Percentiles rank a stretch among this genome's conserved stretches.
phyloP scores from a whole-genome alignment of 2,113 vertebrate genomes.

The Damaliscus lunatus region DNA sequence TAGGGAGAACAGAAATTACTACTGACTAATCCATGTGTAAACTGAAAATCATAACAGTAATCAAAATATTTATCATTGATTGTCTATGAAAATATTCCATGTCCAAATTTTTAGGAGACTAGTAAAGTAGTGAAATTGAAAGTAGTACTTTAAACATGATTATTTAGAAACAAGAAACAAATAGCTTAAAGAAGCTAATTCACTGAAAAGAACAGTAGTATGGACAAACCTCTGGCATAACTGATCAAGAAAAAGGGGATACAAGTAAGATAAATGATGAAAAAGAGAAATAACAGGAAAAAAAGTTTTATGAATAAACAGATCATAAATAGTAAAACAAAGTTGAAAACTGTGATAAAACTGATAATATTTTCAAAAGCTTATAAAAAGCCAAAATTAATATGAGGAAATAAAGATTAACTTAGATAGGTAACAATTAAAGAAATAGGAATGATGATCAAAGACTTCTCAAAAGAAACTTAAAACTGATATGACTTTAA shows the following conservation, averaged over 20 bases:
- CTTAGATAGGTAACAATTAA: background rate
- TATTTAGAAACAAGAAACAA: constrained; percentile 20
- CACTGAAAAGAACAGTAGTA: background rate
- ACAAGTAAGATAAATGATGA: background rate
- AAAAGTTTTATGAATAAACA: background rate
- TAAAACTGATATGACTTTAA: background rate
- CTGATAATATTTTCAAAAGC: background rate
- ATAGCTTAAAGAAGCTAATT: background rate
- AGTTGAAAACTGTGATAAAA: background rate
- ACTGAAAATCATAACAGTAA: background rate
- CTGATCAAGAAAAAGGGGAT: background rate
- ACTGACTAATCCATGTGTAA: background rate
- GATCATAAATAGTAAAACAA: background rate
- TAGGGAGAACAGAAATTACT: background rate
- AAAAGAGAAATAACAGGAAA: background rate
- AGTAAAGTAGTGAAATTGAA: background rate
- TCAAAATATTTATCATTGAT: background rate
- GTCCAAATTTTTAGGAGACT: background rate
- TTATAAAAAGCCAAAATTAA: background rate
- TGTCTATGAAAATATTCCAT: background rate
- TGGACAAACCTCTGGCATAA: background rate
- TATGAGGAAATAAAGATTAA: background rate
- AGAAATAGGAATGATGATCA: background rate
- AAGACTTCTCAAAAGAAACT: background rate
- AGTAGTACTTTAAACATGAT: background rate